Conservation (phyloP, 2,888 invertebrate genomes). For the Aromia moschata region DNA sequence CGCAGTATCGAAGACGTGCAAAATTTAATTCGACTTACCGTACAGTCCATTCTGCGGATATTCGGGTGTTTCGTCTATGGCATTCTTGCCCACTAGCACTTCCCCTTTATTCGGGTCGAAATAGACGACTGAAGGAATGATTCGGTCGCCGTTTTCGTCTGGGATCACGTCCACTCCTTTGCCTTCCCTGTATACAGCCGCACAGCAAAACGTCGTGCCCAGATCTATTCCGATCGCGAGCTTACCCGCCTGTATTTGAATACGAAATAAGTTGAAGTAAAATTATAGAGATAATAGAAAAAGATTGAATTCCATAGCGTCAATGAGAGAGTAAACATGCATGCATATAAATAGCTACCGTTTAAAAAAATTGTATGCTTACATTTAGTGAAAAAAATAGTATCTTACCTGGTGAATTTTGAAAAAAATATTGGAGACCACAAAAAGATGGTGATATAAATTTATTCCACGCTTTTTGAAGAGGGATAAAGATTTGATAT, state of each 20-base stretch:
- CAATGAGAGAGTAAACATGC: too few relatives aligned
- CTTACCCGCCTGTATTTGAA: background rate
- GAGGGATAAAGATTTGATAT: too few relatives aligned
- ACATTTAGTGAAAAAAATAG: too few relatives aligned
- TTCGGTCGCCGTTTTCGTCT: conserved; percentile 19
- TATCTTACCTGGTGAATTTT: too few relatives aligned
- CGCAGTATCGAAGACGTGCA: background rate
- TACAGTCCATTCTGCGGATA: conserved; percentile 7
- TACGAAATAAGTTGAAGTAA: too few relatives aligned
- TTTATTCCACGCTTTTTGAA: too few relatives aligned
- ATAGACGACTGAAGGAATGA: conserved; percentile 33
- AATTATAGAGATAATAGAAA: too few relatives aligned
- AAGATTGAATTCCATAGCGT: too few relatives aligned
- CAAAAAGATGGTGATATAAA: too few relatives aligned
- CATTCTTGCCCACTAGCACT: conserved; percentile 27
- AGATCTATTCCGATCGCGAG: conserved; percentile 31
- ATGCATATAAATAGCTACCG: too few relatives aligned
- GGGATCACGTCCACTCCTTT: conserved; percentile 25
- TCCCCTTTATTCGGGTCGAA: conserved; percentile 26
- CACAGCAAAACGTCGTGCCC: conserved; percentile 30
- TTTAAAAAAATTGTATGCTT: too few relatives aligned
- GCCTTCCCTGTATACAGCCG: conserved; percentile 30
- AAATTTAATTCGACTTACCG: conserved; percentile 1
- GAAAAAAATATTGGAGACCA: too few relatives aligned
- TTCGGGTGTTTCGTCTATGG: conserved; percentile 12